Evolutionary conservation across 2,797 vertebrate genomes (phyloP), one percentile per base, ranked within the genome.

Genomic region (Lacerta viridis): DNA sequence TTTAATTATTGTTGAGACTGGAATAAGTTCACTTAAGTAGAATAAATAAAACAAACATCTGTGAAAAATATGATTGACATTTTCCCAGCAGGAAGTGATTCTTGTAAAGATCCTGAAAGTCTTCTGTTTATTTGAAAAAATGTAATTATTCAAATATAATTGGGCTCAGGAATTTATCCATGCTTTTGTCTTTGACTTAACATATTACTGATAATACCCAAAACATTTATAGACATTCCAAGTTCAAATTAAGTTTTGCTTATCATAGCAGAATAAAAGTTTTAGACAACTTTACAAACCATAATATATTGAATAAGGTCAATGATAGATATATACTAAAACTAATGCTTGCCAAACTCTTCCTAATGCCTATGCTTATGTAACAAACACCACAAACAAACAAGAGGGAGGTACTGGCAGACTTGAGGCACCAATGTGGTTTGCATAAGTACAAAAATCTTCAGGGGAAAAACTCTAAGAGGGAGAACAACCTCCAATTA

Each of bases 201-300:
- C 81, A 75, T 55, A 76, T 89, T 90, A 94, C 85, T 79, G 79
- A 87, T 90, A 84, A 83, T 88, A 61, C n/a, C 68, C 25, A 90
- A 61, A 88, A 95, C 87, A 55, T 1, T 7, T 0, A 77, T n/a
- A 91, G 74, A 81, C 66, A 25, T 59, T 59, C 80, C 41, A 92
- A 92, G 89, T 91, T 94, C 83, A 94, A 87, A 85, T 92, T 87
- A 72, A 80, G 11, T 93, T 93, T 93, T 92, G 71, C 78, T 50
- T 41, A 61, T 91, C 33, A 25, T 64, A 93, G 79, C 90, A 84
- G 0, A 5, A 71, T 43, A 91, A 89, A 92, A 91, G 80, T 91
- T 59, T 66, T 85, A 88, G 55, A 81, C 89, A 88, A 93, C 92
- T 87, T 36, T 80, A 87, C 90, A 92, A 68, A 88, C 69, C 85